A percentile compares a stretch with the other conserved stretches of the same genome.
These are phyloP conservation scores for Thyatira batis DNA, from an alignment of 2,888 invertebrate genomes.

Conservation along the genomic window DNA sequence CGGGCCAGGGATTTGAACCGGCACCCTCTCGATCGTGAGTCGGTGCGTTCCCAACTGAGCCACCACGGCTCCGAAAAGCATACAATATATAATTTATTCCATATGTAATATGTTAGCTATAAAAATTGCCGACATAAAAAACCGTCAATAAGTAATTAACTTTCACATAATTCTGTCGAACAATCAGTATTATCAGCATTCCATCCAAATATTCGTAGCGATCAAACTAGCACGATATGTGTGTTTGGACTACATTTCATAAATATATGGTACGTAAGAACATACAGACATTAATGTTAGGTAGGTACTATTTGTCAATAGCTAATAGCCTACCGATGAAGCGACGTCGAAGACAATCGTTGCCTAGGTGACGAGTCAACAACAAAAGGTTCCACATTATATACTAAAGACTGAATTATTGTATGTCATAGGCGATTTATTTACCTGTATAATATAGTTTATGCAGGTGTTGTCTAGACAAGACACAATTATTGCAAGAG, in stretches of 20 bases:
- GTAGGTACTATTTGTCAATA: slow-evolving; percentile 69
- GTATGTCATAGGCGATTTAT: slow-evolving; percentile 5
- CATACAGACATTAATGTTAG: slow-evolving; percentile 36
- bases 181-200: slow-evolving; percentile 51
- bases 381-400: slow-evolving; percentile 58
- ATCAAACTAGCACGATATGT: slow-evolving; percentile 54
- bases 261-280: slow-evolving; percentile 30
- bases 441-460: too few species aligned
- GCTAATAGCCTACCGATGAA: slow-evolving; percentile 67
- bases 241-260: slow-evolving; percentile 54
- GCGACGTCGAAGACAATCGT: slow-evolving; percentile 72
- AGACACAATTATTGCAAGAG: too few species aligned
- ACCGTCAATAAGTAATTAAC: slow-evolving; percentile 29
- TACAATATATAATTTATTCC: too few species aligned
- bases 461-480: too few species aligned
- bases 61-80: too few species aligned
- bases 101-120: too few species aligned
- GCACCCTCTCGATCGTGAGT: too few species aligned
- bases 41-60: too few species aligned
- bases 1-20: too few species aligned
- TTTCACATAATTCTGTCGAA: slow-evolving; percentile 41
- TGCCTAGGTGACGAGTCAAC: slow-evolving; percentile 60
- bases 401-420: slow-evolving; percentile 22
- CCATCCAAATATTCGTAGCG: slow-evolving; percentile 51
- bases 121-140: not conserved